Base-by-base conservation (phyloP, 1,140 invertebrate species). In the Polypedilum pembai region DNA sequence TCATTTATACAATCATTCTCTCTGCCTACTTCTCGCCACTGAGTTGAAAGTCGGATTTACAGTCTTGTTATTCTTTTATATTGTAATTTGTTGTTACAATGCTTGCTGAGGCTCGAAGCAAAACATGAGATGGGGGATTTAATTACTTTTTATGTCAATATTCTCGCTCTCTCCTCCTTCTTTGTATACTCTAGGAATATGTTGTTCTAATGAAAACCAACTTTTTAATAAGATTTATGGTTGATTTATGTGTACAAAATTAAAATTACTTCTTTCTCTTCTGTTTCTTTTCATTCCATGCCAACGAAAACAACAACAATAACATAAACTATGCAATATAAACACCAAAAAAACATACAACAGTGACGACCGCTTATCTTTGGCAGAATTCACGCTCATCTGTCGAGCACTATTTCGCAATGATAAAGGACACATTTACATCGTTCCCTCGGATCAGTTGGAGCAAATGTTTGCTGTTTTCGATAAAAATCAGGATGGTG, bases 361-460 rank as follows among this genome's bases (percentile, higher is more conserved):
- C 79, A 91, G 90, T 65, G 93, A 95, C 83, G 92, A 91, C 41
- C 89, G 88, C 78, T 83, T 95, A 75, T 91, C 89, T 78, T 81
- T 92, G 18, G 83, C 86, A 1, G 94, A 95, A 83, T 95, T 95
- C 81, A 87, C 88, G 41, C 83, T 91, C 24, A 88, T 95, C 79
- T 94, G 91, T 79, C 88, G 91, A 76, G 92, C 93, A 0, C 82
- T 95, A 65, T 95, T 95, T 83, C 87, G 93, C 5, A 94, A 95
- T 80, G 91, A 93, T 79, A 88, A 88, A 76, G 93, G 93, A 1
- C 90, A 92, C 79, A 90, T 94, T 77, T 96, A 96, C 78, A 86
- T 86, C n/a, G 81, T 95, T 56, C 87, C 90, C 10, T 85, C 89
- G 73, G 85, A 90, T 40, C 87, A 88, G 77, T 84, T 92, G n/a